These are phyloP conservation scores for Oxyteleia sp. DNA, from an alignment of 2,888 invertebrate species.

Conservation along the genomic window DNA sequence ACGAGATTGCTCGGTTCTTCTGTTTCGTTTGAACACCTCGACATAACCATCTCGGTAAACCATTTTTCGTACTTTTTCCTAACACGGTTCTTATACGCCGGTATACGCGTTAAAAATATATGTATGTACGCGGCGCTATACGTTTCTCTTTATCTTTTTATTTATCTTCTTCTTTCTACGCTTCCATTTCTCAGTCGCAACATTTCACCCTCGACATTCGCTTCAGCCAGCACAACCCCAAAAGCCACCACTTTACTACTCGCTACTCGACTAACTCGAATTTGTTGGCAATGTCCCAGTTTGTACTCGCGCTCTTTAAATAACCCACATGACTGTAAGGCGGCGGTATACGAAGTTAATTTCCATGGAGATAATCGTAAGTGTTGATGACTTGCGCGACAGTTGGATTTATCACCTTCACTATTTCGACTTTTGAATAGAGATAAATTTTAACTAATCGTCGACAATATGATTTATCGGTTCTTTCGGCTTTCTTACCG, in stretches of 20 bases:
- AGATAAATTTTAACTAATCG: constrained; percentile 51
- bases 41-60: constrained; percentile 54
- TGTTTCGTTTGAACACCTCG: constrained; percentile 55
- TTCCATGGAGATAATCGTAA: constrained; percentile 63
- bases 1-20: constrained; percentile 52
- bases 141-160: constrained; percentile 49
- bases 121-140: constrained; percentile 29
- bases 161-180: constrained; percentile 55
- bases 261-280: constrained; percentile 83
- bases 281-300: constrained; percentile 85
- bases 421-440: constrained; percentile 37
- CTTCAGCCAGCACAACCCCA: constrained; percentile 77
- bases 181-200: constrained; percentile 59
- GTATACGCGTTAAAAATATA: constrained; percentile 48
- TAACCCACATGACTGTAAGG: constrained; percentile 70
- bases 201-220: constrained; percentile 77
- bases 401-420: constrained; percentile 51
- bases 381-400: constrained; percentile 55
- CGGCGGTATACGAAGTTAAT: constrained; percentile 62
- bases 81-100: constrained; percentile 22
- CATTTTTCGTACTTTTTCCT: constrained; percentile 54
- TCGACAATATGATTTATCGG: constrained; percentile 54
- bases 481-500: constrained; percentile 21
- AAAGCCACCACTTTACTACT: constrained; percentile 82
- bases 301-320: constrained; percentile 82